Evolutionary conservation across 2,113 vertebrate genomes (phyloP).

Genomic region (Nasalis larvatus): DNA sequence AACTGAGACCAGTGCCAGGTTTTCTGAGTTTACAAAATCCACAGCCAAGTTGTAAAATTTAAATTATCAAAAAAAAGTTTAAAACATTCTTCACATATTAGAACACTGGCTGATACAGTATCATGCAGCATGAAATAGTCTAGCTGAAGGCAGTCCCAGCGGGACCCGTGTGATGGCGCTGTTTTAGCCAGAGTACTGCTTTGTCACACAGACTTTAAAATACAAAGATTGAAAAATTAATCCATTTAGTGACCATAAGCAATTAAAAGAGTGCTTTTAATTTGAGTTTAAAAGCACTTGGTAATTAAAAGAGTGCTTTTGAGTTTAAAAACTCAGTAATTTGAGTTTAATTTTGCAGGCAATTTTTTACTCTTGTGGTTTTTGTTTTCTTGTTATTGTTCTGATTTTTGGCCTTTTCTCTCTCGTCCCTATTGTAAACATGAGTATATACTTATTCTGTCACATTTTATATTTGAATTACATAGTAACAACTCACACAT

Average conservation of each 20-base stretch:
- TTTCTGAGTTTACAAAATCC: no score
- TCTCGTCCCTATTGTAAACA: background rate
- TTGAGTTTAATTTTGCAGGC: background rate
- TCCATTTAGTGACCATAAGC: background rate
- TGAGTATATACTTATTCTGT: no score
- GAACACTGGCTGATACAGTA: background rate
- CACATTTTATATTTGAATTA: background rate
- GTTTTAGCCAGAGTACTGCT: background rate
- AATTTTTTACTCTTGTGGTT: background rate
- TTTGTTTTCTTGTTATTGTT: background rate
- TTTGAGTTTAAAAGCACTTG: background rate
- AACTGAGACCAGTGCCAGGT: no score
- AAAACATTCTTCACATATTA: background rate
- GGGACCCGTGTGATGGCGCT: rapidly evolving
- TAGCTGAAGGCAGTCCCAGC: background rate
- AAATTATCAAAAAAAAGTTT: constrained; percentile 40
- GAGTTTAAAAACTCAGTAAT: background rate
- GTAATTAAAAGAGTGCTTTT: background rate
- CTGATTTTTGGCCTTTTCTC: background rate
- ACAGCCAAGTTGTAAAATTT: constrained; percentile 29
- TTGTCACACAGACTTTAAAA: background rate
- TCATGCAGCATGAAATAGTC: no score
- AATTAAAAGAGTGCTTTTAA: background rate
- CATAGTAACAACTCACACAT: background rate
- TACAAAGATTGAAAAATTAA: background rate